Base-by-base conservation (phyloP, 2,113 vertebrate species). In the Aphyosemion australe region DNA sequence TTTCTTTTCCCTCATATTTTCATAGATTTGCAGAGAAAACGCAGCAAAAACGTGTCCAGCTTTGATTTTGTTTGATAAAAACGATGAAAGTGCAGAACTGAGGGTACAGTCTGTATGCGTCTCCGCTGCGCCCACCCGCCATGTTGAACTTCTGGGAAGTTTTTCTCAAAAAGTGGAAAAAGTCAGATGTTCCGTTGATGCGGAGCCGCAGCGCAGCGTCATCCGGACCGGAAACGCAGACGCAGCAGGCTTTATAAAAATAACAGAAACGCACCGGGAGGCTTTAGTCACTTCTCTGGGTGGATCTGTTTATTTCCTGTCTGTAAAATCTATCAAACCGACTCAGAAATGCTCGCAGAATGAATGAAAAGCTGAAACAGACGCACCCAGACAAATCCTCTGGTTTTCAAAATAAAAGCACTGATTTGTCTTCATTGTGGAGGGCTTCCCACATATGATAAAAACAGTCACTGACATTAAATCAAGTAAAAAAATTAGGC, bases 321-420 rank as follows among this genome's bases (percentile, higher is more conserved):
- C 74, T 50, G 20, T 32, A 45, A 45, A 52, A 55, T 8, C 3
- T 15, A 48, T 34, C 43, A 65, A 41, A n/a, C 9, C 56, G 10
- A 42, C 41, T 63, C 31, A 41, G 74, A 62, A 20, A 51, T 10
- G 12, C 31, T 12, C 15, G 0, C 39, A 53, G 18, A 51, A 51
- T 52, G 32, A 34, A 1, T 2, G 47, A 4, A 3, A 78, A 78
- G 70, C 6, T 63, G 12, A 37, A 1, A 6, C 7, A 16, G 8
- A 60, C 3, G 12, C 51, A 48, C 39, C 21, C 14, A 49, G 1
- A 42, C 12, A 13, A 11, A 34, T n/a, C 14, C 1, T 9, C 2
- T 21, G 15, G 1, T 3, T 64, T 81, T 76, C 77, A 87, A 66
- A 77, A 52, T 87, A 79, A 83, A 84, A 67, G 32, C 32, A 37